Evolutionary conservation across 2,113 vertebrate species (phyloP), one percentile per base, ranked within the genome.

Genomic region (Gasterosteus aculeatus): DNA sequence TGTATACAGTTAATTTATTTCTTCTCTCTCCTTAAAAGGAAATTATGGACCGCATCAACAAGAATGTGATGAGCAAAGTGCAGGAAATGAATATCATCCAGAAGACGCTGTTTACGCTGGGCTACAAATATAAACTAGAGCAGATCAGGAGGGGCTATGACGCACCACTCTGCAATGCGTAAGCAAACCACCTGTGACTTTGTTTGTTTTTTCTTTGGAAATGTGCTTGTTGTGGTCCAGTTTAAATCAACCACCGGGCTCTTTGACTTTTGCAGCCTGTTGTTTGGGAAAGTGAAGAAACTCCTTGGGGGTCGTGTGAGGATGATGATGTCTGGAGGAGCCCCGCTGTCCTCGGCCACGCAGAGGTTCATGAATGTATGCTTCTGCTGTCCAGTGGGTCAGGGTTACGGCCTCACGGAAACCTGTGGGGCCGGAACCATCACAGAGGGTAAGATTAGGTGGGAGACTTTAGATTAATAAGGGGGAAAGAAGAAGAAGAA

Each of bases 1-100:
- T 38, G 11, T 66, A 5, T 33, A 46, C n/a, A 26, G 22, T 62
- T 35, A 35, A 38, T 38, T 38, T 38, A 56, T 54, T 71, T 14
- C 51, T 11, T 44, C 44, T 67, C 77, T 67, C 80, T 5, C 54
- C 26, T 3, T 26, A 81, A 87, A 78, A 99, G 98, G 98, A 99
- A 95, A 99, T 99, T 51, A 97, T 99, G 98, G 98, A 99, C 88
- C 96, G 97, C 73, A 99, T 99, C 92, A 97, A 97, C 91, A 99
- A 96, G 91, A 98, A 96, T 1, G 98, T 99, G 69, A 99, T 98
- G 97, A 96, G 94, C 80, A 99, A 98, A 94, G 97, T 99, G 62
- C 95, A 96, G 88, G 97, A 99, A 91, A 99, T 98, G 98, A 96
- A 93, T 81, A 95, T 94, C 19, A 53, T 98, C 74, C 97, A 97